Base-by-base conservation (phyloP, 2,888 invertebrate species). In the Pedicia rivosa region DNA sequence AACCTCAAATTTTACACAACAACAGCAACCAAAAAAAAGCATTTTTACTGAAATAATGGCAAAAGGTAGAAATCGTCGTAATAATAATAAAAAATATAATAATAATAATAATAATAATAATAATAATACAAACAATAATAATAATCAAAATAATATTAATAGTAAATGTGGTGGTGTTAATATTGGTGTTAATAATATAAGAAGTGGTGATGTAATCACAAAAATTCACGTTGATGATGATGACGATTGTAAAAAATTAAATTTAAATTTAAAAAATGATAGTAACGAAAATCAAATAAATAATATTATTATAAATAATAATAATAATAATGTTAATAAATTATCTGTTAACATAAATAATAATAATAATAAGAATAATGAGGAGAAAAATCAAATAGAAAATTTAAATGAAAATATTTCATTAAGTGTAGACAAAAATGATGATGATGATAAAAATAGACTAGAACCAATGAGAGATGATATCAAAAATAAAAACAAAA, bases 61-160 rank as follows among this genome's bases (percentile, higher is more conserved):
- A 44, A 59, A 58, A 46, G 59, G 59, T 52, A 59, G 57, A 50
- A 55, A 59, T 49, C 55, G 57, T 40, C 52, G 55, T 47, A 53
- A 55, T 14, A 51, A 54, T 37, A 50, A 50, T 34, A 40, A 42
- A 20, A 40, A 39, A 20, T 38, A 31, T 30, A 43, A 40, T 36
- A 35, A 38, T 26, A 36, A 29, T 10, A 39, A 47, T 22, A 33
- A 22, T 33, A 20, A 4, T 17, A 31, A 31, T 16, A 32, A 31
- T 31, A 31, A 19, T 19, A 17, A 25, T 10, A 34, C 24, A 9
- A 34, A 34, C 16, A 15, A 15, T 24, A 34, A 16, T 25, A 25
- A 16, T 25, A 34, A 34, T 34, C 7, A 35, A 25, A 35, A 12
- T 25, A 16, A 26, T 35, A 16, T 26, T 24, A 20, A 8, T 20